A percentile compares a stretch with the other conserved stretches of the same genome.
Evolutionary conservation across 2,113 vertebrate species (phyloP).

Genomic region (Reinhardtius hippoglossoides): DNA sequence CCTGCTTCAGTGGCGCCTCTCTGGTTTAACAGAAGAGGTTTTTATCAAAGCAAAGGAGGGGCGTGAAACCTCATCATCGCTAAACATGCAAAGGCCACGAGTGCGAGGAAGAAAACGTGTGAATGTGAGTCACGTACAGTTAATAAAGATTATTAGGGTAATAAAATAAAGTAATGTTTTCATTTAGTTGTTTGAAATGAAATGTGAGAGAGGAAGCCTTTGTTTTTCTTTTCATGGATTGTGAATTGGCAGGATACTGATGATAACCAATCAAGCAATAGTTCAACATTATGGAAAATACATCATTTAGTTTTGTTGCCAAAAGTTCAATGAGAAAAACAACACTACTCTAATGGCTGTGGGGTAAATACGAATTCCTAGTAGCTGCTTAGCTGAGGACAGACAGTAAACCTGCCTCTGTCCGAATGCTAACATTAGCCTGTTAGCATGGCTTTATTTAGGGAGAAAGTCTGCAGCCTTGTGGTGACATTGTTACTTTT

Average conservation of each 20-base stretch:
- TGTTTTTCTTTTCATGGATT: conserved; percentile 12
- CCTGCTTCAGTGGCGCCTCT: conserved; percentile 35
- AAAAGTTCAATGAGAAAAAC: not conserved
- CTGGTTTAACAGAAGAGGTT: conserved; percentile 4
- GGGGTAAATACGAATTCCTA: not conserved
- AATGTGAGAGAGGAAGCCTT: not conserved
- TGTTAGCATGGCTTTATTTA: not conserved
- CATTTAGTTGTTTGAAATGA: not conserved
- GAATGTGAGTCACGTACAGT: conserved; percentile 14
- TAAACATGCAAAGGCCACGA: conserved; percentile 13
- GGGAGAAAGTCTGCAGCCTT: not conserved
- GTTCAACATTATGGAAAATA: conserved; percentile 12
- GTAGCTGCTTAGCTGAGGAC: not conserved
- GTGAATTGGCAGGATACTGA: conserved; percentile 20
- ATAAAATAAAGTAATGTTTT: not conserved
- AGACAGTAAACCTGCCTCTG: not conserved
- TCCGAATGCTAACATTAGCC: not conserved
- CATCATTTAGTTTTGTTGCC: conserved; percentile 16
- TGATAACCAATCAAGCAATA: not conserved
- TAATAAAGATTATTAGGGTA: conserved; percentile 19
- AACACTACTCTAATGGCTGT: not conserved
- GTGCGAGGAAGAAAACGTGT: not conserved
- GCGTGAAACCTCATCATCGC: conserved; percentile 24
- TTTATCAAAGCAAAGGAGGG: conserved; percentile 24
- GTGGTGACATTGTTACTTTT: not conserved